Base-by-base conservation (phyloP, 2,888 invertebrate genomes). In the Aspidiotus destructor region DNA sequence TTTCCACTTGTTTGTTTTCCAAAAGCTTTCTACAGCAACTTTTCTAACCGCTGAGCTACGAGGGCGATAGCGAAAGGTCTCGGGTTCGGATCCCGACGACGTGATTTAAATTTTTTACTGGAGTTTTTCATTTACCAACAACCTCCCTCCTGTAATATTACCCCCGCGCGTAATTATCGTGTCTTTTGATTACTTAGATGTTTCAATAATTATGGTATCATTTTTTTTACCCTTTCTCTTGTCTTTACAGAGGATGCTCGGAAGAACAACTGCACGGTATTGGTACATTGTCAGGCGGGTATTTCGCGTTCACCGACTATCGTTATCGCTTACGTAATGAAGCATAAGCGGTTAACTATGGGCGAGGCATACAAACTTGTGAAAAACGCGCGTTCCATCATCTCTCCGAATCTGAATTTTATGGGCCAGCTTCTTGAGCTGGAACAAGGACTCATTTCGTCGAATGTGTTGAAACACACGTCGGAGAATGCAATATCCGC, bases 211-310 rank as follows among this genome's bases (percentile, higher is more conserved):
- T 28, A 5, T 28, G 28, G n/a, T 52, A 11, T 15, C 3, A 52
- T 52, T 52, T 52, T 15, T 52, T n/a, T 15, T 60, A 5, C 57
- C 44, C 44, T 53, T 65, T 52, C 57, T 60, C 70, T 61, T 71
- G 73, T 74, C 74, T 73, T 83, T 83, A 16, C 83, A 87, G 87
- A 87, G 77, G 84, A 85, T 77, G 87, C 86, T 60, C 81, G 85
- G 78, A 85, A 82, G 80, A 83, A 77, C 69, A 87, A 81, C 74
- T 84, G 80, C 76, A 84, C 86, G 75, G 91, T 95, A 54, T 81
- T 96, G 76, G 87, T 96, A 71, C 96, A 96, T 79, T 96, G 96
- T 78, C 95, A 95, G 76, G 95, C 94, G 63, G 96, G 96, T 64
- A 90, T 96, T 62, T 95, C 94, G 68, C 84, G 95, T 73, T 94